Conservation (phyloP, 2,113 vertebrate species). For the Anthoscopus minutus region DNA sequence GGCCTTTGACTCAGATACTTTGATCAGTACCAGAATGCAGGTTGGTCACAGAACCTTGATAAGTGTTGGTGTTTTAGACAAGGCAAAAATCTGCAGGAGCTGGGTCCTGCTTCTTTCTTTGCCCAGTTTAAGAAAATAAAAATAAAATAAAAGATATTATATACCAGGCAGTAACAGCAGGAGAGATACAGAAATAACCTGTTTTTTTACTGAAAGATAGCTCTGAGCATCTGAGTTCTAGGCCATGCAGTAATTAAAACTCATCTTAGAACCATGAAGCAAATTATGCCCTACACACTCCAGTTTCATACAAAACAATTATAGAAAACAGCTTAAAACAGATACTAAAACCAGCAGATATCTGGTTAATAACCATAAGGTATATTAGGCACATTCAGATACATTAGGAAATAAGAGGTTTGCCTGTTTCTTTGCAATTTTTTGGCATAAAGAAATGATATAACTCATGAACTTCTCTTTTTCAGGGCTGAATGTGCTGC, state of each 20-base stretch:
- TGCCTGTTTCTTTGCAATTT: neutral
- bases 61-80: neutral
- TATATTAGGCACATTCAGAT: neutral
- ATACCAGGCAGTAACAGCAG: neutral
- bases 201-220: neutral
- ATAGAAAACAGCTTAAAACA: neutral
- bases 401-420: neutral
- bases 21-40: neutral
- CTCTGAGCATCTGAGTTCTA: neutral
- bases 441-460: neutral
- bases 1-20: neutral
- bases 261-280: neutral
- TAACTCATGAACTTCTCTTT: neutral
- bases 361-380: neutral
- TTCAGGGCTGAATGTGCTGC: fast-evolving
- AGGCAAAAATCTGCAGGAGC: neutral
- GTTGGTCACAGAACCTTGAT: neutral
- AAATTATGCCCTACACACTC: neutral
- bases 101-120: neutral
- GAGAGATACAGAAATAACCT: neutral
- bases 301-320: neutral
- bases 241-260: neutral
- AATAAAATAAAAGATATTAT: neutral
- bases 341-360: neutral
- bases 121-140: neutral